Base-by-base conservation (phyloP, 2,113 vertebrate species). In the Myrmophylax atrothorax region DNA sequence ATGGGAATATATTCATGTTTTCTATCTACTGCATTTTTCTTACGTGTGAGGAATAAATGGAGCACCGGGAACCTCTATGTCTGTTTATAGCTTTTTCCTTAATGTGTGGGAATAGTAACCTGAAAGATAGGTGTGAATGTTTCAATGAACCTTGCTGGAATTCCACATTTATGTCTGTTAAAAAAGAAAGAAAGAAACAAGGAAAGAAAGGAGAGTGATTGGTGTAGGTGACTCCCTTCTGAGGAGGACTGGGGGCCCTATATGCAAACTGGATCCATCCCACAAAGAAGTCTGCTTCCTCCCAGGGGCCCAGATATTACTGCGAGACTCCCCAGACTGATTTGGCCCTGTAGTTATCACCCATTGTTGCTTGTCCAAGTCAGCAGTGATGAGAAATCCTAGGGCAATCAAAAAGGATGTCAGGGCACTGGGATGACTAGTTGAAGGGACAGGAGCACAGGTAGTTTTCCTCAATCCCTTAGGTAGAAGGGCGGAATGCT, bases 41-140 rank as follows among this genome's bases (percentile, higher is more conserved):
- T 35, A 8, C 7, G 7, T 60, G 6, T 63, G 20, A 86, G 46
- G 8, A 1, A 53, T 63, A 81, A 68, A 35, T 53, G 5, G 80
- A 33, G 37, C 4, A 22, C 19, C 82, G 0, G 0, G 13, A 82
- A 47, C 8, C 7, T 82, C 24, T 46, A 29, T 9, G 23, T 38
- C 81, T 81, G 31, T 67, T 74, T 70, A 52, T 68, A 56, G 6
- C 1, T 62, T 75, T 89, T 77, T 33, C 10, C n/a, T 17, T 23
- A 52, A n/a, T 80, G 28, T 40, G 14, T 89, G 24, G 18, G 24
- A 91, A 64, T 59, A 35, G 11, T 68, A 67, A 66, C 20, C 29
- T 84, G n/a, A 64, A 82, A 82, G 15, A 37, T 12, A 52, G 4
- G 3, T 2, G 3, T 76, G 26, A 91, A 28, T 75, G 10, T 91